Evolutionary conservation across 2,797 vertebrate genomes (phyloP).

Genomic region (Gambelia wislizenii): DNA sequence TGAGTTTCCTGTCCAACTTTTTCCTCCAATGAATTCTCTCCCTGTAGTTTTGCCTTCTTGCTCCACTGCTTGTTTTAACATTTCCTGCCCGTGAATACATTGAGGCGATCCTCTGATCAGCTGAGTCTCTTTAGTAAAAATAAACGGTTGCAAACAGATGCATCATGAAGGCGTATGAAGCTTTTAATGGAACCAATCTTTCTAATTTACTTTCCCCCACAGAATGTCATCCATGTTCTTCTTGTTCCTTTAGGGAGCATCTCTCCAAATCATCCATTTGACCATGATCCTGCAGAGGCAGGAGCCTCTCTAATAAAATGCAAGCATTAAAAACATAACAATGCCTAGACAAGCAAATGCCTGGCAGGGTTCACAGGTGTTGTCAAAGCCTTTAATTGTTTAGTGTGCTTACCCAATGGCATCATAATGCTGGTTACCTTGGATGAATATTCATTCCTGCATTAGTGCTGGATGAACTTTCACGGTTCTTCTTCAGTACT

Average conservation of each 20-base stretch:
- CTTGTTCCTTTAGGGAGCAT: constrained; percentile 53
- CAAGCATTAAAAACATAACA: constrained; percentile 66
- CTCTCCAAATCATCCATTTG: constrained; percentile 72
- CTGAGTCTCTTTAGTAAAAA: constrained; percentile 59
- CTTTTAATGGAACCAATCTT: constrained; percentile 72
- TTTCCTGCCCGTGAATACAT: constrained; percentile 59
- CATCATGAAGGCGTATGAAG: constrained; percentile 65
- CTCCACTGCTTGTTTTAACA: constrained; percentile 49
- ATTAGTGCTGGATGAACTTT: constrained; percentile 39
- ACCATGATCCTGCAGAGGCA: constrained; percentile 58
- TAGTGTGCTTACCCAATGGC: constrained; percentile 52
- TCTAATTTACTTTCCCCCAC: constrained; percentile 72
- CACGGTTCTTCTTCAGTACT: constrained; percentile 17
- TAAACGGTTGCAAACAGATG: constrained; percentile 67
- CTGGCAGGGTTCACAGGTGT: constrained; percentile 61
- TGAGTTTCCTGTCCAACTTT: constrained; percentile 43
- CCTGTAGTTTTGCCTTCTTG: background rate
- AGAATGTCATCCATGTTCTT: constrained; percentile 66
- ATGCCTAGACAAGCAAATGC: constrained; percentile 56
- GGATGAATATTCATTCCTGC: constrained; percentile 66
- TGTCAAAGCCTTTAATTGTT: constrained; percentile 58
- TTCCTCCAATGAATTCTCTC: background rate
- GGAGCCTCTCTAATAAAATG: constrained; percentile 65
- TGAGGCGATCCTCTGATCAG: constrained; percentile 54
- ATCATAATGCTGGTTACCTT: constrained; percentile 45